Evolutionary conservation across 2,113 vertebrate genomes (phyloP).

Genomic region (Gavia stellata): DNA sequence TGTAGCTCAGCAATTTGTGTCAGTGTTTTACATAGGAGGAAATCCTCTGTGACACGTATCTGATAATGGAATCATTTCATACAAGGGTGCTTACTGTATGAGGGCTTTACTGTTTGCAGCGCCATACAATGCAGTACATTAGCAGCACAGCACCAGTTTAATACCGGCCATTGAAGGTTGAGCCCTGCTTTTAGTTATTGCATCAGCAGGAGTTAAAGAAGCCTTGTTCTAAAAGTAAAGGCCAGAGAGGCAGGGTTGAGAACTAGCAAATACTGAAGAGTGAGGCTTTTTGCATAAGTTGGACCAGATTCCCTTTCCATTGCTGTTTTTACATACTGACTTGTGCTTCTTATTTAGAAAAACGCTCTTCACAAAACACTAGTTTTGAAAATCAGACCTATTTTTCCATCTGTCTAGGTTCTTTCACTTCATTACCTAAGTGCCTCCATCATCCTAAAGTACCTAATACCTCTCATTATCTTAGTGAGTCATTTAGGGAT

Average conservation of each 20-base stretch:
- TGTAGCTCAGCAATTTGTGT: constrained; percentile 26
- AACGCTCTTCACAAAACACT: background rate
- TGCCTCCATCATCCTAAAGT: constrained; percentile 30
- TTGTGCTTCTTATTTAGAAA: constrained; percentile 41
- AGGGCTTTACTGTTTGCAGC: background rate
- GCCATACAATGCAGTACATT: background rate
- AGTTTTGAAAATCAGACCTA: constrained; percentile 13
- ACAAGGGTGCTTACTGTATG: background rate
- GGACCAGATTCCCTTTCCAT: constrained; percentile 49
- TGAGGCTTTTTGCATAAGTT: constrained; percentile 51
- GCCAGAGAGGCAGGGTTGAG: background rate
- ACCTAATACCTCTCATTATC: constrained; percentile 50
- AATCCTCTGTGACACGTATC: constrained; percentile 48
- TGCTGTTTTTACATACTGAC: constrained; percentile 46
- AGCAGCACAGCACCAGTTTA: background rate
- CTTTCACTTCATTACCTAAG: constrained; percentile 42
- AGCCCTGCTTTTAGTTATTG: constrained; percentile 25
- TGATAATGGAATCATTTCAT: constrained; percentile 54
- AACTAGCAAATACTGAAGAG: constrained; percentile 49
- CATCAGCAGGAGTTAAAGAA: constrained; percentile 54
- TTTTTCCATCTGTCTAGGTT: constrained; percentile 21
- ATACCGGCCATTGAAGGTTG: background rate
- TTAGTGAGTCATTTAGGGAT: background rate
- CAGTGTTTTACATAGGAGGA: constrained; percentile 23
- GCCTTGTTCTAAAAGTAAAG: constrained; percentile 47